Base-by-base conservation (phyloP, 2,797 vertebrate species). In the Botia kubotai region DNA sequence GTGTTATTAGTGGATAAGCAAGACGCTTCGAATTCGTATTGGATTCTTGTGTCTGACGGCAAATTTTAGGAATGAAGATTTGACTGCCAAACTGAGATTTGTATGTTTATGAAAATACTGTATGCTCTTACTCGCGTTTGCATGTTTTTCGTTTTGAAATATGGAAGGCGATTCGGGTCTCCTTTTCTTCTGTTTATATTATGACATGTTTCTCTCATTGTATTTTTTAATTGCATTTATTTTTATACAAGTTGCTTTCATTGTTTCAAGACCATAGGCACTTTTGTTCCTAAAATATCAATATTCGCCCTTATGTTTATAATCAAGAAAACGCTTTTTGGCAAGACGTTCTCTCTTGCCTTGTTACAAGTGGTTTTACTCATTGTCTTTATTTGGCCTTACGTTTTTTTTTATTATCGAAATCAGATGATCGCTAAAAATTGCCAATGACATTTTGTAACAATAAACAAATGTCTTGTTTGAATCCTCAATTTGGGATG, bases 41-140 rank as follows among this genome's bases (percentile, higher is more conserved):
- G 55, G 67, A 79, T 63, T 58, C 43, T 72, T 36, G 14, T 43
- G 63, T 63, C 68, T 14, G 29, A 73, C 2, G 0, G 19, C 58
- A 73, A 80, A 73, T 80, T 66, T 66, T 23, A 57, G 33, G 6
- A 48, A 43, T 36, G 36, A 57, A 4, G 82, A 73, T 63, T 71
- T 39, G 72, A 82, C 82, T 82, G 79, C 79, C 84, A 79, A 68
- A 72, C 43, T 23, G 48, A 79, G 66, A 74, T 81, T 76, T 62
- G 16, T 75, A 58, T 29, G 65, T 79, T 55, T 58, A 14, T 23
- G 60, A 39, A 75, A 75, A 50, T 43, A 75, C 43, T 57, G 48
- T 46, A n/a, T 79, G 75, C 71, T 70, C 50, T 79, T 79, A 53
- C 48, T 63, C 29, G 2, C 36, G 71, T 43, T 52, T 55, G 55